Evolutionary conservation across 2,113 vertebrate genomes (phyloP).

Genomic region (Australoheros scitulus): DNA sequence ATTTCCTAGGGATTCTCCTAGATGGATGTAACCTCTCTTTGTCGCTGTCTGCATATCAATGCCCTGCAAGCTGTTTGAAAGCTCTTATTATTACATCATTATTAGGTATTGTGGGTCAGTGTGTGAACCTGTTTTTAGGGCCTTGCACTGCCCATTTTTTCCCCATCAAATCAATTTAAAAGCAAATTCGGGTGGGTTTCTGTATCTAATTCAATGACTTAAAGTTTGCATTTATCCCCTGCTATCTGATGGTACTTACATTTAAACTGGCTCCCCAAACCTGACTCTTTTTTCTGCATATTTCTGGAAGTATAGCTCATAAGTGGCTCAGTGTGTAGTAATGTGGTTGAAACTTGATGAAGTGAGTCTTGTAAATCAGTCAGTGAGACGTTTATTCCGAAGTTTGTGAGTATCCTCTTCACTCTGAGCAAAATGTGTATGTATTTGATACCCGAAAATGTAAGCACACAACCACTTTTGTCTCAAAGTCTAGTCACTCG

Average conservation of each 20-base stretch:
- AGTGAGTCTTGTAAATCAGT: conserved; percentile 79
- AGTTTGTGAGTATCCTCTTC: conserved; percentile 70
- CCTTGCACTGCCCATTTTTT: neutral
- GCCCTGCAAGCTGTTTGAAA: conserved; percentile 35
- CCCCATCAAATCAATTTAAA: neutral
- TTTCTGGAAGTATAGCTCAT: conserved; percentile 71
- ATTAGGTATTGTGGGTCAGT: conserved; percentile 18
- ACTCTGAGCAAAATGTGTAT: conserved; percentile 71
- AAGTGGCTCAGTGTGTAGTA: conserved; percentile 78
- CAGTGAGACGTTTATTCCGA: conserved; percentile 71
- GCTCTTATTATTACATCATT: conserved; percentile 44
- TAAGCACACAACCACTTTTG: conserved; percentile 75
- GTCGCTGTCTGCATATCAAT: conserved; percentile 21
- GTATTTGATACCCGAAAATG: conserved; percentile 77
- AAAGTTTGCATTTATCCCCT: neutral
- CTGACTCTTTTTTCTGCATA: conserved; percentile 61
- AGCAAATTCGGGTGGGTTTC: neutral
- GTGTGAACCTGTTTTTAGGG: conserved; percentile 26
- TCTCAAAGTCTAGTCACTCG: conserved; percentile 73
- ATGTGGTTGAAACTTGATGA: conserved; percentile 77
- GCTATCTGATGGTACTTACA: neutral
- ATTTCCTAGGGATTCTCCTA: conserved; percentile 29
- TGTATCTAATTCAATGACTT: neutral
- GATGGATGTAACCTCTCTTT: conserved; percentile 25
- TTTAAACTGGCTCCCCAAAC: conserved; percentile 54